Conservation (phyloP, 2,888 invertebrate species). For the Mythimna vitellina region DNA sequence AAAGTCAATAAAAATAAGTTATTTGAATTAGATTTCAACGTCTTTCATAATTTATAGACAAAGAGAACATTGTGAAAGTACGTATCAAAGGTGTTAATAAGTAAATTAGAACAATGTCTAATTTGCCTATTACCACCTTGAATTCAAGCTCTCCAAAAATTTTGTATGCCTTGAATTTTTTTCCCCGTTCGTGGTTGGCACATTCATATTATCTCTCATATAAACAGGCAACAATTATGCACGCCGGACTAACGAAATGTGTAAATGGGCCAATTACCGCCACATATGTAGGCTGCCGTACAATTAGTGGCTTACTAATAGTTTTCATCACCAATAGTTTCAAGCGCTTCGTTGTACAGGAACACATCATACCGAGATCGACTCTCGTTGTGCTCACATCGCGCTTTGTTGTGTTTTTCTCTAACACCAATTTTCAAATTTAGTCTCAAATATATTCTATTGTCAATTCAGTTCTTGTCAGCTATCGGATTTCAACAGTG, state of each 20-base stretch:
- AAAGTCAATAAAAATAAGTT: constrained; percentile 4
- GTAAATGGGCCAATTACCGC: constrained; percentile 90
- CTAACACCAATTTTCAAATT: constrained; percentile 17
- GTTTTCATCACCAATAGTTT: constrained; percentile 89
- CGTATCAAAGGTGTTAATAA: constrained; percentile 14
- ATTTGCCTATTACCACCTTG: constrained; percentile 74
- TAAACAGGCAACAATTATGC: constrained; percentile 88
- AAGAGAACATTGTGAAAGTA: neutral
- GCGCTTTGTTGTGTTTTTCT: constrained; percentile 59
- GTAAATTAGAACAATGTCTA: constrained; percentile 52
- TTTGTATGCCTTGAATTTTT: constrained; percentile 74
- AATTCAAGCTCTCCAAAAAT: constrained; percentile 60
- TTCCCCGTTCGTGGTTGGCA: constrained; percentile 78
- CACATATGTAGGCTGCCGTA: constrained; percentile 88
- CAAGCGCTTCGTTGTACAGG: constrained; percentile 77
- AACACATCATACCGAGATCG: constrained; percentile 83
- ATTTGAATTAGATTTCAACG: neutral
- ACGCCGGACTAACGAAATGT: constrained; percentile 88
- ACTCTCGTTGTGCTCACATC: constrained; percentile 82
- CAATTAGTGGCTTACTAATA: constrained; percentile 90
- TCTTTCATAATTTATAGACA: constrained; percentile 12
- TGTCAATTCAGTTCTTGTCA: constrained; percentile 19
- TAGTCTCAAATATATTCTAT: constrained; percentile 9
- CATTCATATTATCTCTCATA: constrained; percentile 82
- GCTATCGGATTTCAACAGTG: constrained; percentile 46